Conservation (phyloP, 2,888 invertebrate genomes). For the Nezara viridula region DNA sequence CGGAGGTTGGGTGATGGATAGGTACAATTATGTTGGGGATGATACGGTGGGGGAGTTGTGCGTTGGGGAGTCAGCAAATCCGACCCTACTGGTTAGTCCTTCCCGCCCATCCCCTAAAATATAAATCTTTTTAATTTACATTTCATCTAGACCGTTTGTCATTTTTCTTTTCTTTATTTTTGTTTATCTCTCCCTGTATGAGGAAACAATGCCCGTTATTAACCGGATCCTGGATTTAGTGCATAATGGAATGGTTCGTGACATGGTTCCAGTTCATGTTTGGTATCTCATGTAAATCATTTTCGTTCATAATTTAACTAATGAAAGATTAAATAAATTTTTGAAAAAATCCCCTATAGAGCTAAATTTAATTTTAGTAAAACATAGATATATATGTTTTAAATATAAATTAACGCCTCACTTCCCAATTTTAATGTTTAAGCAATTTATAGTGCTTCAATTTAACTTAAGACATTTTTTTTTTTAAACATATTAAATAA, state of each 20-base stretch:
- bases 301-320: no score
- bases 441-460: no score
- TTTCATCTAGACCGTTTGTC: constrained; percentile 16
- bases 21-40: constrained; percentile 47
- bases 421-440: no score
- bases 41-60: constrained; percentile 44
- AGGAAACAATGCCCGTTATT: background rate
- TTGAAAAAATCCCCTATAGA: no score
- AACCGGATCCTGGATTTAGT: background rate
- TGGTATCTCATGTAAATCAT: no score
- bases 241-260: background rate
- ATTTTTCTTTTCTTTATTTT: constrained; percentile 6
- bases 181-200: background rate
- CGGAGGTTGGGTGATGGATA: background rate
- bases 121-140: constrained; percentile 39
- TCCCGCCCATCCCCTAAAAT: background rate
- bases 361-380: no score
- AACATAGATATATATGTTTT: background rate
- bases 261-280: background rate
- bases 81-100: background rate
- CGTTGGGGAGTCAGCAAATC: constrained; percentile 38
- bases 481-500: no score
- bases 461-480: no score
- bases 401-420: no score
- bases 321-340: no score